Base-by-base conservation (phyloP, 1,140 invertebrate genomes). In the Diuraphis noxia region DNA sequence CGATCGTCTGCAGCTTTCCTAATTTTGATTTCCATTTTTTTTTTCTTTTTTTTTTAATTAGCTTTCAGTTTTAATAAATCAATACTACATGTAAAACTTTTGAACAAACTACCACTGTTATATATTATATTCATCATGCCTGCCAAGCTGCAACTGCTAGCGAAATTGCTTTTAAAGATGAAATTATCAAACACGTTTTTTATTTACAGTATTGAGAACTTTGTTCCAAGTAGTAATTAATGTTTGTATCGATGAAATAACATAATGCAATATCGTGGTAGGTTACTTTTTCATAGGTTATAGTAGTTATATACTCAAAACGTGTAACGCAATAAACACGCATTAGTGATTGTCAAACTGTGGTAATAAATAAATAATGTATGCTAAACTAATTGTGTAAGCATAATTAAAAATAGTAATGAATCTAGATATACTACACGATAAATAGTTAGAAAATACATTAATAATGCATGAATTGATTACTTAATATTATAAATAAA, bases 361-460 rank as follows among this genome's bases (percentile, higher is more conserved):
- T 82, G 13, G 25, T 82, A 82, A 82, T 82, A 82, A 38, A 82
- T 40, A 82, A 25, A 81, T 81, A 82, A 82, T 25, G 9, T 82
- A 82, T 40, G 21, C 36, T 82, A 82, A 40, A 30, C 38, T 82
- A 25, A 82, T 40, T 23, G 40, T 23, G 38, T 82, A 25, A 25
- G 23, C 9, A 40, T 81, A 81, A 81, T 40, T 25, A 82, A 40
- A 46, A 82, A 82, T 40, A n/a, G n/a, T 82, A 82, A 40, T 82
- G 38, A 13, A 82, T 82, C 10, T 40, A 79, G 23, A 38, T 30
- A 82, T 25, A 81, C 25, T 81, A 72, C 17, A 17, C 17, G 17
- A n/a, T 0, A n/a, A 17, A 10, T n/a, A 72, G 56, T 72, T 72
- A n/a, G 30, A n/a, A n/a, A 72, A 72, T 72, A 72, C 30, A 72